These are phyloP conservation scores for Planococcus citri DNA, from an alignment of 1,140 invertebrate species.

Conservation along the genomic window DNA sequence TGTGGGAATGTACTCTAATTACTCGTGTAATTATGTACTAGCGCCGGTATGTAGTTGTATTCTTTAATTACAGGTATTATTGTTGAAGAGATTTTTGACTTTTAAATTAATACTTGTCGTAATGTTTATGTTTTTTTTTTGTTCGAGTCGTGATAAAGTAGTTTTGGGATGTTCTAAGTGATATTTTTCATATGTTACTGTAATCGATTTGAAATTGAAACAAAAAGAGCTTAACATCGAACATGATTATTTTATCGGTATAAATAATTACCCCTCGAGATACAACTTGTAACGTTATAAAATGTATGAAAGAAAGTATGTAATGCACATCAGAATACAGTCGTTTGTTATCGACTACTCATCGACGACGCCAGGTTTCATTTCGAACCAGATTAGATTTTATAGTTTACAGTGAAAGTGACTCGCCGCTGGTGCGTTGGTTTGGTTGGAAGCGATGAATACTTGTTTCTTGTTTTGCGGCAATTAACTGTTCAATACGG, in stretches of 20 bases:
- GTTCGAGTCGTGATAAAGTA: no score
- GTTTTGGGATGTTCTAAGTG: no score
- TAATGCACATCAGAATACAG: no score
- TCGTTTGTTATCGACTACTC: background rate
- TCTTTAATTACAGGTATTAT: constrained; percentile 3
- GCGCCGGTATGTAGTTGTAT: constrained; percentile 1
- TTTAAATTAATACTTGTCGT: background rate
- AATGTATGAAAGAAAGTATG: background rate
- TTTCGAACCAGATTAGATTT: constrained; percentile 2
- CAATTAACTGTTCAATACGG: no score
- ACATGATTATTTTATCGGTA: no score
- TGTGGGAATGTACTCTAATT: background rate
- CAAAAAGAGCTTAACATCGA: no score
- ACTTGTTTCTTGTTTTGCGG: no score
- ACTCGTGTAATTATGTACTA: background rate
- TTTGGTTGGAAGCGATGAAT: background rate
- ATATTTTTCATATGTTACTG: no score
- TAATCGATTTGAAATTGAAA: no score
- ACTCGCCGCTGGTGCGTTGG: background rate
- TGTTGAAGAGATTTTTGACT: background rate
- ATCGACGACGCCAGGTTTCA: background rate
- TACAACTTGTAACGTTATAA: background rate
- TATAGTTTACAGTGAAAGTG: background rate
- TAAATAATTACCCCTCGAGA: background rate
- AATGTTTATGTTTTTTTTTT: background rate